A percentile compares a stretch with the other conserved stretches of the same genome.
Conservation (phyloP, 2,888 invertebrate species). For the Oxystoma pomonae region DNA sequence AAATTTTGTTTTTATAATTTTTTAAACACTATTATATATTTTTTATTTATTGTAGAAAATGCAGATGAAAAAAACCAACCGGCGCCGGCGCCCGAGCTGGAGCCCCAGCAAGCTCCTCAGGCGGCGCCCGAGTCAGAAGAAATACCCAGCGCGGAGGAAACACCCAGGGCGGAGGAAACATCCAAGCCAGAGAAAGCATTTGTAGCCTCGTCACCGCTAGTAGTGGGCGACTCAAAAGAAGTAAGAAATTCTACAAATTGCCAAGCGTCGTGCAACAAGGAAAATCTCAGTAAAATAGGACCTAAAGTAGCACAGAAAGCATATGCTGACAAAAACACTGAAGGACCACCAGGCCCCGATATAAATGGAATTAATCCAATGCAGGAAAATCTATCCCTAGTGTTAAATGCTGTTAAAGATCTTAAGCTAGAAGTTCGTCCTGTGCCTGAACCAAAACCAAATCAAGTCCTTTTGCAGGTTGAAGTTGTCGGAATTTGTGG, state of each 20-base stretch:
- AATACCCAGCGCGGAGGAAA: neutral
- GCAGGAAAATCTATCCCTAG: conserved; percentile 66
- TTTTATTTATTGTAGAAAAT: no score
- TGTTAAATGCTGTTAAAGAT: conserved; percentile 67
- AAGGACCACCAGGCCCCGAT: neutral
- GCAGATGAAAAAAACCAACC: neutral
- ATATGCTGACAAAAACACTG: neutral
- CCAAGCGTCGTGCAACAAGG: neutral
- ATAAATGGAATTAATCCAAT: neutral
- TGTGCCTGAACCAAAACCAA: conserved; percentile 68
- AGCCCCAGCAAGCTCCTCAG: neutral
- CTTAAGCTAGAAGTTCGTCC: conserved; percentile 75
- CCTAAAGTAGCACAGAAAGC: neutral
- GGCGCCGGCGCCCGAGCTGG: neutral
- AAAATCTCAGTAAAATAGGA: neutral
- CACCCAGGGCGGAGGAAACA: neutral
- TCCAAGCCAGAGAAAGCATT: neutral
- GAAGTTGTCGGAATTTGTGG: conserved; percentile 94
- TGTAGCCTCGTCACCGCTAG: neutral
- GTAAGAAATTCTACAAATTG: neutral
- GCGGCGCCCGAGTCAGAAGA: neutral
- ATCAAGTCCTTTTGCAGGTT: conserved; percentile 83
- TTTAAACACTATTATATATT: no score
- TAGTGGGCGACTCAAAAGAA: neutral
- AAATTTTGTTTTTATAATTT: no score